These are phyloP conservation scores for Linnaemya tessellans DNA, from an alignment of 2,888 invertebrate species.

Conservation along the genomic window DNA sequence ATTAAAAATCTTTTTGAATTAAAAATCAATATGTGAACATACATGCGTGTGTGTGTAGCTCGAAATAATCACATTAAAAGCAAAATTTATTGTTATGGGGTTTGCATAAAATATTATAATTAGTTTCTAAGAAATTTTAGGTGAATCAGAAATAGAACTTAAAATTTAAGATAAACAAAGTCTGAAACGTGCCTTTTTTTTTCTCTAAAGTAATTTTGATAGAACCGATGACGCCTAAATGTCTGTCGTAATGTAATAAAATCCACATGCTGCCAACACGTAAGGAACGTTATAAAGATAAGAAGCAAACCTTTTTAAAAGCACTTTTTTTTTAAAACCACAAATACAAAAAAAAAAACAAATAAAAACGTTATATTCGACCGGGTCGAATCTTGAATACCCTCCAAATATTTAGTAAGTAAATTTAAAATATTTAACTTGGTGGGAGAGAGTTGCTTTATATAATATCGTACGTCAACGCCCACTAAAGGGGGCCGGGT, in stretches of 20 bases:
- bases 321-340: neutral
- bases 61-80: neutral
- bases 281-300: neutral
- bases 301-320: neutral
- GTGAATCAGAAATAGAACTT: conserved; percentile 14
- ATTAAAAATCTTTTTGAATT: too few species aligned
- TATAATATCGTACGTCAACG: too few species aligned
- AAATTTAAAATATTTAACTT: too few species aligned
- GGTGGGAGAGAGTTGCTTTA: too few species aligned
- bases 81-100: neutral
- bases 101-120: neutral
- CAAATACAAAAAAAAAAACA: too few species aligned
- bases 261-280: neutral
- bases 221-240: conserved; percentile 42
- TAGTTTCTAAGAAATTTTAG: neutral
- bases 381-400: too few species aligned
- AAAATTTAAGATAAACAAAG: conserved; percentile 21
- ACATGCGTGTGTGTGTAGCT: too few species aligned
- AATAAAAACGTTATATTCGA: too few species aligned
- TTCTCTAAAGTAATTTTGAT: neutral
- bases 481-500: too few species aligned
- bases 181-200: conserved; percentile 32
- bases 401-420: too few species aligned
- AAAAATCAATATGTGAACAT: too few species aligned
- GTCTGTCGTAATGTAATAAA: conserved; percentile 16